A percentile compares a stretch with the other conserved stretches of the same genome.
These are phyloP conservation scores for Cataglyphis rosenhaueri DNA, from an alignment of 2,888 invertebrate genomes.

Conservation along the genomic window DNA sequence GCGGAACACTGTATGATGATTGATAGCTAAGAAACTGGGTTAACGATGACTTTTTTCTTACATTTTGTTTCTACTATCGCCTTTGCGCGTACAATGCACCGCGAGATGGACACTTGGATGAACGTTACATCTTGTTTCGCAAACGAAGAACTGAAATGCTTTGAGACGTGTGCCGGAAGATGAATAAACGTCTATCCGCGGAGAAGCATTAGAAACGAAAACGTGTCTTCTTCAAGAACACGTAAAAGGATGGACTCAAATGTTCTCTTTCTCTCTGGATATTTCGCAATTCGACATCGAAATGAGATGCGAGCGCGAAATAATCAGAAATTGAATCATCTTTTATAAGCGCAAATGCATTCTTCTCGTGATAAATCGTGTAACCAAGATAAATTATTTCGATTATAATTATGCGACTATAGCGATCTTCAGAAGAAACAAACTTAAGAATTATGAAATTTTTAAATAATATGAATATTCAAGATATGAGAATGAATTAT, in stretches of 20 bases:
- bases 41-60: constrained; percentile 51
- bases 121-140: constrained; percentile 10
- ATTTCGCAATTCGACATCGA: constrained; percentile 2
- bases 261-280: not conserved
- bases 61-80: constrained; percentile 40
- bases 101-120: constrained; percentile 17
- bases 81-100: constrained; percentile 23
- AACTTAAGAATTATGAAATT: not conserved
- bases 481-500: not conserved
- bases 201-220: constrained; percentile 27
- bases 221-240: constrained; percentile 20
- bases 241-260: not conserved
- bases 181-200: constrained; percentile 22
- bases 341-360: not conserved
- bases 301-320: not conserved
- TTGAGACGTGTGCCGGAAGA: constrained; percentile 10
- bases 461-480: not conserved
- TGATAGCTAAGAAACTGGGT: constrained; percentile 66
- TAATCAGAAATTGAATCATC: not conserved
- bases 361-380: not conserved
- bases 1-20: constrained; percentile 58
- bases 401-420: not conserved
- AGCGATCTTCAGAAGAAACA: not conserved
- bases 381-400: not conserved
- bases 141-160: constrained; percentile 28